phyloP scores from a whole-genome alignment of 2,888 invertebrate genomes.

The Teinopalpus imperialis region DNA sequence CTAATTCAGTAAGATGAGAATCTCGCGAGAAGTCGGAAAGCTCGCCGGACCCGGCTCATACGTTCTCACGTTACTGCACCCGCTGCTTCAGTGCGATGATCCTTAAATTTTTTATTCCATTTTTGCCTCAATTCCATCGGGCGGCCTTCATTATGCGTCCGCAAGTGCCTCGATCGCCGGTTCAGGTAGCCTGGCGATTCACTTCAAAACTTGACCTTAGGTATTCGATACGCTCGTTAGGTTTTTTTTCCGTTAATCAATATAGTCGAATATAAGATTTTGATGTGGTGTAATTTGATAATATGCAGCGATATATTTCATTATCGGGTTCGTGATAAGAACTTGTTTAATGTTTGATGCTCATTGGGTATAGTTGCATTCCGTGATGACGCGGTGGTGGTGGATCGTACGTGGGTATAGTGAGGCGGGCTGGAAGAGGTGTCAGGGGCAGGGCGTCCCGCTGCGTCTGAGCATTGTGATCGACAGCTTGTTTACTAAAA shows the following conservation, averaged over 20 bases:
- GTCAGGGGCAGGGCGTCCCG: conserved; percentile 70
- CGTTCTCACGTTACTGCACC: conserved; percentile 57
- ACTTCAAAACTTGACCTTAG: conserved; percentile 74
- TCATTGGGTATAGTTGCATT: conserved; percentile 40
- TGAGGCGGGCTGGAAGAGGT: conserved; percentile 53
- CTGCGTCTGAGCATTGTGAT: conserved; percentile 75
- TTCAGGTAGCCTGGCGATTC: conserved; percentile 73
- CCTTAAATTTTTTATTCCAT: conserved; percentile 66
- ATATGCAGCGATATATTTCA: conserved; percentile 64
- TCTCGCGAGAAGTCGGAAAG: conserved; percentile 22
- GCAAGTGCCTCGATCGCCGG: conserved; percentile 65
- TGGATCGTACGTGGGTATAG: conserved; percentile 55
- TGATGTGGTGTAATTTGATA: conserved; percentile 74
- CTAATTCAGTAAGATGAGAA: conserved; percentile 21
- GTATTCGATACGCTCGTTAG: conserved; percentile 72
- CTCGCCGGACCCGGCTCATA: conserved; percentile 27
- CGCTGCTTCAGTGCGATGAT: conserved; percentile 73
- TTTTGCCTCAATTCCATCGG: conserved; percentile 67
- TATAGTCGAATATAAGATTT: conserved; percentile 65
- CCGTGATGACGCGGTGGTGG: conserved; percentile 28
- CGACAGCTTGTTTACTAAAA: conserved; percentile 82
- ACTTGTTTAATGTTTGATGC: conserved; percentile 52
- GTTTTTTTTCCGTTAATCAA: conserved; percentile 61
- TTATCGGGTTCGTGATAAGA: conserved; percentile 52
- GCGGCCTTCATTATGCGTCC: conserved; percentile 75